Evolutionary conservation across 1,140 invertebrate species (phyloP).

Genomic region (Diorhabda elongata): DNA sequence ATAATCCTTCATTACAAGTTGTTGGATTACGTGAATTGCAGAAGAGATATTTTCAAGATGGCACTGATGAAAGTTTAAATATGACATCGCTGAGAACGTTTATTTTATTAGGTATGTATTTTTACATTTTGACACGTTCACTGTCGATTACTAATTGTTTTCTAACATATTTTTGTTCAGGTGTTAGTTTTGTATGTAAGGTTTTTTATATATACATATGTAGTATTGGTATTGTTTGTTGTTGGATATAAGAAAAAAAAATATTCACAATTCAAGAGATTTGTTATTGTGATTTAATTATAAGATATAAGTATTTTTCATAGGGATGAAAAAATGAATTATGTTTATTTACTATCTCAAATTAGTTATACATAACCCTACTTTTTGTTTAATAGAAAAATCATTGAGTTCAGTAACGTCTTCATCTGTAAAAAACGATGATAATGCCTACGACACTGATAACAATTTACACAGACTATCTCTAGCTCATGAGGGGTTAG

Average conservation of each 20-base stretch:
- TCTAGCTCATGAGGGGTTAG: constrained; percentile 56
- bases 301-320: too few relatives aligned
- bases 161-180: not conserved
- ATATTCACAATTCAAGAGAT: not conserved
- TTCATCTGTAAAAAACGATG: not conserved
- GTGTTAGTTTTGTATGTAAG: not conserved
- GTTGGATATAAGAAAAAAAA: not conserved
- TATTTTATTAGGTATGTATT: constrained; percentile 23
- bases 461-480: constrained; percentile 49
- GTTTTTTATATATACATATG: not conserved
- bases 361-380: not conserved
- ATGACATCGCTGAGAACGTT: constrained; percentile 29
- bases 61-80: constrained; percentile 21
- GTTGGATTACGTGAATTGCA: constrained; percentile 15
- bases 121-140: not conserved
- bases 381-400: constrained; percentile 4
- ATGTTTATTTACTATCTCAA: not conserved
- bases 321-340: too few relatives aligned
- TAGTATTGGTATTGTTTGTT: not conserved
- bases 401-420: not conserved
- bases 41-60: constrained; percentile 15
- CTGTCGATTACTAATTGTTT: not conserved
- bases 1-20: constrained; percentile 13
- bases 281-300: not conserved
- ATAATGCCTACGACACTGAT: constrained; percentile 43